Evolutionary conservation across 1,140 invertebrate species (phyloP).

Genomic region (Sitodiplosis mosellana): DNA sequence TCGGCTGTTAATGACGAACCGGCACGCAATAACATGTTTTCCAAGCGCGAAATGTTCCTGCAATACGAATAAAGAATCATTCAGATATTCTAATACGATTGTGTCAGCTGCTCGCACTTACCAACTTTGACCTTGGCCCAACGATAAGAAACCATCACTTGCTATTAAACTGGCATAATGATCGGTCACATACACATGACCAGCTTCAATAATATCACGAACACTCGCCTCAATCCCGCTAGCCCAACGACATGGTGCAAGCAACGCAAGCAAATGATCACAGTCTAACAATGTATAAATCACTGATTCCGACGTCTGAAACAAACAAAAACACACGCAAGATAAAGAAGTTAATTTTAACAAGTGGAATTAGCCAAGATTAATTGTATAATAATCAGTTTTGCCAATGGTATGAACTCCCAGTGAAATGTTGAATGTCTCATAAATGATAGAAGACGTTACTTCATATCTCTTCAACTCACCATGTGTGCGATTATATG

Average conservation of each 20-base stretch:
- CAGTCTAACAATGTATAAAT: slow-evolving; percentile 47
- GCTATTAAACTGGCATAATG: slow-evolving; percentile 43
- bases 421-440: too few relatives aligned
- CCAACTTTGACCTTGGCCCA: slow-evolving; percentile 40
- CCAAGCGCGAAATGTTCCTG: slow-evolving; percentile 42
- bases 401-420: too few relatives aligned
- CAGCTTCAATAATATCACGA: slow-evolving; percentile 43
- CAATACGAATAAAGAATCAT: too few relatives aligned
- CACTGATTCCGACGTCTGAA: slow-evolving; percentile 39
- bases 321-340: slow-evolving; percentile 1
- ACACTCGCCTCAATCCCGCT: slow-evolving; percentile 45
- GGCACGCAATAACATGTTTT: slow-evolving; percentile 42
- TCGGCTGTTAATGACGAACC: slow-evolving; percentile 43
- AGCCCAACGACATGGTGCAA: slow-evolving; percentile 52
- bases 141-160: slow-evolving; percentile 40
- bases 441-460: not conserved
- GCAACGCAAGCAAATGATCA: slow-evolving; percentile 43
- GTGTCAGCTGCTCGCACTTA: too few relatives aligned
- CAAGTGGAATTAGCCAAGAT: too few relatives aligned
- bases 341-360: too few relatives aligned
- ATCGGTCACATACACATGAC: slow-evolving; percentile 40
- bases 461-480: slow-evolving; percentile 3
- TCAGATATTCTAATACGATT: too few relatives aligned
- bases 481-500: slow-evolving; percentile 43
- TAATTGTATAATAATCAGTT: too few relatives aligned